Percentiles rank a stretch among this genome's conserved stretches.
These are phyloP conservation scores for Molothrus aeneus DNA, from an alignment of 2,797 vertebrate species.

Conservation along the genomic window DNA sequence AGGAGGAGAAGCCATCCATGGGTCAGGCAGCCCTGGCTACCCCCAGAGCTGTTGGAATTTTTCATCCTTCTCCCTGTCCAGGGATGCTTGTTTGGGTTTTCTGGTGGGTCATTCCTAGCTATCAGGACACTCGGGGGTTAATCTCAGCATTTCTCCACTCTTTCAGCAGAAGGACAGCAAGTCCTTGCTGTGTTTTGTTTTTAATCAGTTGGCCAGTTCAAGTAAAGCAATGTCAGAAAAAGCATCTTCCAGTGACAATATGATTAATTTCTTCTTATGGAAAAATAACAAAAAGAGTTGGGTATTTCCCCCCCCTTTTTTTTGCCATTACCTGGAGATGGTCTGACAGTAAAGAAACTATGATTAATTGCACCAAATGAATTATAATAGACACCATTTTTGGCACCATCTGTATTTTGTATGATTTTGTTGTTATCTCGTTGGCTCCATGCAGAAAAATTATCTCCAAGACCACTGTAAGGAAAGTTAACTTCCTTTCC, in stretches of 20 bases:
- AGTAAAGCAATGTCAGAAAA: constrained; percentile 29
- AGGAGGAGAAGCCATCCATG: not conserved
- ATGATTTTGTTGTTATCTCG: constrained; percentile 29
- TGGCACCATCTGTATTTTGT: constrained; percentile 8
- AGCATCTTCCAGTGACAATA: constrained; percentile 32
- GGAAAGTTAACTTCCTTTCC: constrained; percentile 44
- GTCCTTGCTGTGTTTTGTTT: constrained; percentile 17
- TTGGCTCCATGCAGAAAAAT: constrained; percentile 40
- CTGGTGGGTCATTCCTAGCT: not conserved
- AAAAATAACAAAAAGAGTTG: not conserved
- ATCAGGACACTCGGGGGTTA: not conserved
- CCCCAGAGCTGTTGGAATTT: not conserved
- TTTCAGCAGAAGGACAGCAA: not conserved
- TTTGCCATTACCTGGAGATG: not conserved
- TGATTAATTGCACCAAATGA: constrained; percentile 59
- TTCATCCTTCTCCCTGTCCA: not conserved
- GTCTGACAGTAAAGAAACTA: constrained; percentile 35
- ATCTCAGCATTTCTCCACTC: not conserved
- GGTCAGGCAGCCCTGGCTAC: not conserved
- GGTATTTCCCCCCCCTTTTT: not conserved
- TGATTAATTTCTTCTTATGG: constrained; percentile 52
- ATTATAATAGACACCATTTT: constrained; percentile 47
- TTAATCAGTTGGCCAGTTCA: not conserved
- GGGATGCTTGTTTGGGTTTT: not conserved
- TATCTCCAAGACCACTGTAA: constrained; percentile 2